Conservation (phyloP, 2,797 vertebrate species). For the Pteropus rufus region DNA sequence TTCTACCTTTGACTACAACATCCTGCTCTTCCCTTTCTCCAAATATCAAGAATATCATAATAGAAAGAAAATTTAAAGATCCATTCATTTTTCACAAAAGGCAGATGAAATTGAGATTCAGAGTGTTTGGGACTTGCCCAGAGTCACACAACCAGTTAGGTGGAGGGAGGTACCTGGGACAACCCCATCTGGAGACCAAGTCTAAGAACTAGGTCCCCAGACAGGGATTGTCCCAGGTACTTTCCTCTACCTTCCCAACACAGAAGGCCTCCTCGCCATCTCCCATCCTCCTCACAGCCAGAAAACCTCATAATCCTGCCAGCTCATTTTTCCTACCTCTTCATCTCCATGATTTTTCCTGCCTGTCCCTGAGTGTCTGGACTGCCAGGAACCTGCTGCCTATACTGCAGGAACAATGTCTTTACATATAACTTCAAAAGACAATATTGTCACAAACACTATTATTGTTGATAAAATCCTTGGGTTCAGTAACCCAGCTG, state of each 20-base stretch:
- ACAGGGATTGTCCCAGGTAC: fast-evolving
- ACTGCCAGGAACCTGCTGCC: conserved; percentile 44
- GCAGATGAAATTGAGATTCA: background rate
- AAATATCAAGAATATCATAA: background rate
- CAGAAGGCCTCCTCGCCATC: background rate
- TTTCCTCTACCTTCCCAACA: background rate
- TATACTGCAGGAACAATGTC: conserved; percentile 55
- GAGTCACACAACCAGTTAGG: background rate
- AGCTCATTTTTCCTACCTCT: background rate
- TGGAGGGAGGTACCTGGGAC: too few species aligned
- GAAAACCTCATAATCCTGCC: fast-evolving
- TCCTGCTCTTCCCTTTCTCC: background rate
- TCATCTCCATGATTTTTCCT: too few species aligned
- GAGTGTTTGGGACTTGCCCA: background rate
- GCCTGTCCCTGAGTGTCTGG: background rate
- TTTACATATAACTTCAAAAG: conserved; percentile 72
- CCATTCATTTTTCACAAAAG: background rate
- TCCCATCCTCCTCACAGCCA: background rate
- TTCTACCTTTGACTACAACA: background rate
- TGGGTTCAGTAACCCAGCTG: conserved; percentile 74
- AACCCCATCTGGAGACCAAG: background rate
- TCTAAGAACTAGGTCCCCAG: background rate
- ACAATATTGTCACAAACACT: conserved; percentile 73
- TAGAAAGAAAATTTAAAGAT: background rate
- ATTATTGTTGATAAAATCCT: conserved; percentile 81